A percentile compares a stretch with the other conserved stretches of the same genome.
phyloP scores from a whole-genome alignment of 2,113 vertebrate genomes.

The Condylura cristata region DNA sequence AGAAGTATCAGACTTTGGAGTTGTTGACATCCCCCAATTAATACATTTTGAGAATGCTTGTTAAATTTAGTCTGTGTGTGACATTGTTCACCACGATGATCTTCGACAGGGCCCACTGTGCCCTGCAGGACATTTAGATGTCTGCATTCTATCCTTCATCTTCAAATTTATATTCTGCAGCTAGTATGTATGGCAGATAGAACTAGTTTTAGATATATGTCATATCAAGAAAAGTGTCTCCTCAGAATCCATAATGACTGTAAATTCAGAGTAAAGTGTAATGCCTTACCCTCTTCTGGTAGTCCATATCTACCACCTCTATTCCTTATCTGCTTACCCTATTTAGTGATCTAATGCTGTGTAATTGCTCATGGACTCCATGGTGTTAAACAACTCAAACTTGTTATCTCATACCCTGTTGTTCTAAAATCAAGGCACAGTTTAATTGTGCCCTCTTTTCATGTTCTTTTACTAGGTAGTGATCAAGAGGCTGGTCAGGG shows the following conservation, averaged over 20 bases:
- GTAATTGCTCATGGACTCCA: neutral
- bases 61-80: neutral
- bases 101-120: neutral
- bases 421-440: neutral
- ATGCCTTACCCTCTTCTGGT: neutral
- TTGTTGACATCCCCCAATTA: neutral
- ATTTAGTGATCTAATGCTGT: neutral
- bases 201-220: neutral
- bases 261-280: neutral
- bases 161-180: neutral
- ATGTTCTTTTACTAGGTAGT: neutral
- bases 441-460: neutral
- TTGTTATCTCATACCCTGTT: neutral
- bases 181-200: neutral
- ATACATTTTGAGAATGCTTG: neutral
- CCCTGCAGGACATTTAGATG: neutral
- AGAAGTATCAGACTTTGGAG: neutral
- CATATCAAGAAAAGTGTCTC: neutral
- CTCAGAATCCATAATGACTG: neutral
- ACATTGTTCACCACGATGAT: neutral
- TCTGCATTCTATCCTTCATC: neutral
- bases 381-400: neutral
- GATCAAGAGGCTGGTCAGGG: neutral
- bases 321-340: neutral
- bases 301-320: neutral